Evolutionary conservation across 2,888 invertebrate species (phyloP), one percentile per base, ranked within the genome.

Genomic region (Sthenelais limicola): DNA sequence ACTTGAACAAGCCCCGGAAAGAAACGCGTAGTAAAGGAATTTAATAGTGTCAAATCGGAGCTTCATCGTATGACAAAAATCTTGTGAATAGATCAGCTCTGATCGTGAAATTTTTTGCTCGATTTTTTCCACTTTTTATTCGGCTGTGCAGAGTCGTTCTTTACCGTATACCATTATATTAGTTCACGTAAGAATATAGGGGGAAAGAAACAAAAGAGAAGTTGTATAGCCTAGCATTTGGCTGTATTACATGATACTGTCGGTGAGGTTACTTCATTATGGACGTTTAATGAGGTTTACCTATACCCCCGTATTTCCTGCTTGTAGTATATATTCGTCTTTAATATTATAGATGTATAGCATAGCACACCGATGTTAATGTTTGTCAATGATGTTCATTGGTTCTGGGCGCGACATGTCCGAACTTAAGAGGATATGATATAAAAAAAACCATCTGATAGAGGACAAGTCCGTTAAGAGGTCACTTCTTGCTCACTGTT

Each of bases 31-130:
- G 62, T 43, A 62, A 35, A 24, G 35, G 24, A 26, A 12, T 62
- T 62, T 62, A 35, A 38, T 43, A 38, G 35, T 38, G 62, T 38
- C n/a, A 62, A 28, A 38, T 35, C 43, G 43, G 7, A 43, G 38
- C 26, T 62, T 43, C 43, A 43, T 62, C 38, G 35, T 38, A 35
- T 62, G 43, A 43, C n/a, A 21, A 54, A 15, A 35, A 38, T 62
- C 62, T 62, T 62, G 62, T 62, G 62, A 62, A 62, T 62, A 62
- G 62, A 15, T 38, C 62, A 62, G 38, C 38, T 62, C 62, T 62
- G 62, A 62, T 62, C 62, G 26, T 62, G n/a, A n/a, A n/a, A n/a
- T 62, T 43, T 62, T 33, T 62, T 62, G 24, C 35, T 62, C 35
- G 62, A 62, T 35, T 62, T 54, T 21, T 62, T n/a, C n/a, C 35